Evolutionary conservation across 2,888 invertebrate species (phyloP), one percentile per base, ranked within the genome.

Genomic region (Aphelenchoides bicaudatus): DNA sequence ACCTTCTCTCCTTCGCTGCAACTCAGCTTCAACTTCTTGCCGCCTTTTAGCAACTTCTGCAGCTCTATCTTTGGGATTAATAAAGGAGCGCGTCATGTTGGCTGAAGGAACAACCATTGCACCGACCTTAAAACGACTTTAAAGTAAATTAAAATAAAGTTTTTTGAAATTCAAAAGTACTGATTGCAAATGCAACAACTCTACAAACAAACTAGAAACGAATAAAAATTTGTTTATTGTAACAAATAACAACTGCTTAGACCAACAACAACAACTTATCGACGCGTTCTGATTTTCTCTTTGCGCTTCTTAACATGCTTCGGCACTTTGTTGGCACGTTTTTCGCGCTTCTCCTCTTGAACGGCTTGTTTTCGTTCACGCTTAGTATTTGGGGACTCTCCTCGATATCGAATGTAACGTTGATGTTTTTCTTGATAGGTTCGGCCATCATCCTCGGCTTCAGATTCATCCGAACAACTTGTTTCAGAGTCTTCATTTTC

Each of bases 251-350:
- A n/a, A n/a, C n/a, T n/a, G n/a, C n/a, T n/a, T 19, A 52, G 3
- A 23, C 27, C 16, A 39, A 39, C 57, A 31, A 37, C 54, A 13
- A n/a, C 19, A 31, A 56, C 3, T 56, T 27, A 30, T 21, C 52
- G 52, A 25, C 23, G 53, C 8, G 28, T 27, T 2, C 30, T 39
- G 38, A 53, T 10, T 30, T 72, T 67, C 46, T 90, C 89, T 77
- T 88, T 87, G 66, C 88, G 84, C 77, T 92, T 94, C 79, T 96
- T 96, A 0, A 92, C 81, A 80, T 93, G 90, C 80, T 96, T 96
- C 73, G 91, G 91, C 0, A 88, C 85, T 84, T 96, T 96, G 0
- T 83, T 84, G 38, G 90, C 89, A 49, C 93, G 84, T 75, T 87
- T 90, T 68, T 92, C 91, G 0, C 91, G 88, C 76, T 90, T 86